A percentile compares a stretch with the other conserved stretches of the same genome.
phyloP scores from a whole-genome alignment of 2,888 invertebrate species.

The Leucoma salicis region DNA sequence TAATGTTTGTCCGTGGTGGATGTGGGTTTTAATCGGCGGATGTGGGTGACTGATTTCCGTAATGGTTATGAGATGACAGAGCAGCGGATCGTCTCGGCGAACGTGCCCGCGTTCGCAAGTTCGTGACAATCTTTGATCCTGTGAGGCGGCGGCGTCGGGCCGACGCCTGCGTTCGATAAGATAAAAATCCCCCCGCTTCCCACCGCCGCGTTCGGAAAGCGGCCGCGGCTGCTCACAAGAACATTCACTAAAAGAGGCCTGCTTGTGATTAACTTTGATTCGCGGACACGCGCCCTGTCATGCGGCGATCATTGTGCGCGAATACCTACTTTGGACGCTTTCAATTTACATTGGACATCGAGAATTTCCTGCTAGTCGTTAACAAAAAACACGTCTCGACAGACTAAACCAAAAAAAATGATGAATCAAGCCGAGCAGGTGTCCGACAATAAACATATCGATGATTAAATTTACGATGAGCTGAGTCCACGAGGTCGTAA shows the following conservation, averaged over 20 bases:
- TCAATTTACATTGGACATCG: constrained; percentile 30
- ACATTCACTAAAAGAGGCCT: constrained; percentile 61
- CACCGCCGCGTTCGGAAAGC: constrained; percentile 41
- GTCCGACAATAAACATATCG: constrained; percentile 43
- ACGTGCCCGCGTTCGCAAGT: constrained; percentile 32
- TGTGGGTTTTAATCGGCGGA: constrained; percentile 56
- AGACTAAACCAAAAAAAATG: constrained; percentile 34
- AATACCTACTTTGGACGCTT: constrained; percentile 34
- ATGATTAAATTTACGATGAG: constrained; percentile 48
- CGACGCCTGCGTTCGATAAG: constrained; percentile 56
- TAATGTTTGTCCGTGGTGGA: constrained; percentile 48
- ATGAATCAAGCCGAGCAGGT: constrained; percentile 48
- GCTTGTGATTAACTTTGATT: constrained; percentile 50
- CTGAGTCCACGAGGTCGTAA: constrained; percentile 43
- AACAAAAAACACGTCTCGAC: constrained; percentile 23
- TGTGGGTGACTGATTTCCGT: constrained; percentile 53
- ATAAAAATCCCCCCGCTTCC: constrained; percentile 39
- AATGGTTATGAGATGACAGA: constrained; percentile 37
- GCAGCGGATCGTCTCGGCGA: constrained; percentile 30
- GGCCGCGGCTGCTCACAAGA: constrained; percentile 53
- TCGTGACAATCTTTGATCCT: constrained; percentile 48
- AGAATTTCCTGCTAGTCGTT: constrained; percentile 33
- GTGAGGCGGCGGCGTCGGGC: constrained; percentile 47
- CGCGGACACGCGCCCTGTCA: constrained; percentile 45
- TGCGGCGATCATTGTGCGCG: constrained; percentile 42